These are phyloP conservation scores for Neuroterus valhalla DNA, from an alignment of 1,140 invertebrate genomes.

Conservation along the genomic window DNA sequence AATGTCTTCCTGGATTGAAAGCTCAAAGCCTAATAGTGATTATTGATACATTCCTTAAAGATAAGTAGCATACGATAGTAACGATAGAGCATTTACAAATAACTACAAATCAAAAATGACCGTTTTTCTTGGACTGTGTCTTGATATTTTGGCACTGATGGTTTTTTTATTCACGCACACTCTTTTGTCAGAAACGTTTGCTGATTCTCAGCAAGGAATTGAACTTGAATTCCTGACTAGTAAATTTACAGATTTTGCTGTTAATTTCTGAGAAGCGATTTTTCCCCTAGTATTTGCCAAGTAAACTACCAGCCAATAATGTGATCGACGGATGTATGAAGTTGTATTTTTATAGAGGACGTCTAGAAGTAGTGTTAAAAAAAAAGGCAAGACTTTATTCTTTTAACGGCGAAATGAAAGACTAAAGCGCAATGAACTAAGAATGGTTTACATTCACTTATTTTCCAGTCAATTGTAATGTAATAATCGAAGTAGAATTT, in stretches of 20 bases:
- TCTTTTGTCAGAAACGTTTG: conserved; percentile 1
- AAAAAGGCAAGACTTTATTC: conserved; percentile 14
- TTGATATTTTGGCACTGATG: conserved; percentile 1
- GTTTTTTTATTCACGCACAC: neutral
- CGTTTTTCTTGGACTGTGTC: neutral
- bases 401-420: conserved; percentile 2
- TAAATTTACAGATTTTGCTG: neutral
- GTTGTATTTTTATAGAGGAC: conserved; percentile 22
- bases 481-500: conserved; percentile 5
- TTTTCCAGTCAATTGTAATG: conserved; percentile 13
- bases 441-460: neutral
- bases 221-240: neutral
- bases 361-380: conserved; percentile 17
- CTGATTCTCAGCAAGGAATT: neutral
- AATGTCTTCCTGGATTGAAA: conserved; percentile 1
- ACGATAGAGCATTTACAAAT: neutral
- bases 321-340: conserved; percentile 21
- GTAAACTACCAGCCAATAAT: conserved; percentile 22
- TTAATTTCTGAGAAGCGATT: neutral
- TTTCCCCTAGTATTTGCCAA: neutral
- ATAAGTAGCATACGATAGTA: neutral
- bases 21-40: conserved; percentile 30
- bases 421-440: conserved; percentile 7
- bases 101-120: conserved; percentile 17
- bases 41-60: conserved; percentile 20